Evolutionary conservation across 2,797 vertebrate genomes (phyloP).

Genomic region (Sebastes minor): DNA sequence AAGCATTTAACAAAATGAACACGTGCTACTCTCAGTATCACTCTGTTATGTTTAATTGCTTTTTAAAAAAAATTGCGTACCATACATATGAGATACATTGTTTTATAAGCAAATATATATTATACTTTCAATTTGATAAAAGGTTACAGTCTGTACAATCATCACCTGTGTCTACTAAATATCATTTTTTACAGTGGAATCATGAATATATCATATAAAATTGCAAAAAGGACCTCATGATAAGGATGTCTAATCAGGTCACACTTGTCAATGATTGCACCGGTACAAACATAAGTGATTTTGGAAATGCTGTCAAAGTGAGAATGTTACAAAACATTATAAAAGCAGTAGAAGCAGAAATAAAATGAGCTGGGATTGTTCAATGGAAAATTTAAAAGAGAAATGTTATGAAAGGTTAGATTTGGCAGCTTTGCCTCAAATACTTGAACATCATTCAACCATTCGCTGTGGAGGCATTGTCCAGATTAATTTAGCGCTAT

Average conservation of each 20-base stretch:
- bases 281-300: constrained; percentile 38
- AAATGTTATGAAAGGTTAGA: constrained; percentile 13
- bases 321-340: constrained; percentile 19
- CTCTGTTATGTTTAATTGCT: constrained; percentile 75
- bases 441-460: constrained; percentile 1
- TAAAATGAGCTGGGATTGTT: constrained; percentile 22
- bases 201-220: constrained; percentile 57
- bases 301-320: constrained; percentile 49
- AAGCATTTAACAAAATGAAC: neutral
- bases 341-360: constrained; percentile 41
- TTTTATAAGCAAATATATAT: constrained; percentile 85
- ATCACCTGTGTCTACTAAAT: constrained; percentile 36
- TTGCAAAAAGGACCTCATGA: constrained; percentile 51
- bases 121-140: constrained; percentile 82
- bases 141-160: constrained; percentile 78
- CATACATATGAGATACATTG: constrained; percentile 79
- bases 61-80: constrained; percentile 74
- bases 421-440: constrained; percentile 52
- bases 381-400: constrained; percentile 6
- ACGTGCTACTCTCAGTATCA: constrained; percentile 42
- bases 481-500: neutral
- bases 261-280: constrained; percentile 21
- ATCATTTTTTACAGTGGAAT: constrained; percentile 58
- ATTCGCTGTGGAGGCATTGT: constrained; percentile 11
- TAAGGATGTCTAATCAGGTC: constrained; percentile 23